These are phyloP conservation scores for Chrysochloris asiatica DNA, from an alignment of 2,113 vertebrate genomes.

Conservation along the genomic window DNA sequence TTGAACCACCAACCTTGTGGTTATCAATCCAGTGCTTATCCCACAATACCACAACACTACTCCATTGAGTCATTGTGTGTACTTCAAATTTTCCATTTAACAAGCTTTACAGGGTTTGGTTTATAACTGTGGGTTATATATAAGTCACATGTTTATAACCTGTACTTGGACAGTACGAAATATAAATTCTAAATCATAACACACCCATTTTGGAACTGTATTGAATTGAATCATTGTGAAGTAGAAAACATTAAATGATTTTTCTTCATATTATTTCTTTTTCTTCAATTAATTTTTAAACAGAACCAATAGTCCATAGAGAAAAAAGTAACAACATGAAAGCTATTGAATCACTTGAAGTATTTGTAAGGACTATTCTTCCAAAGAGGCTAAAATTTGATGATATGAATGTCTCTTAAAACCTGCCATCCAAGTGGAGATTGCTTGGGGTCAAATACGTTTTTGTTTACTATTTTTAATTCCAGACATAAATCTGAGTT, in stretches of 20 bases:
- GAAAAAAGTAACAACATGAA: slow-evolving; percentile 8
- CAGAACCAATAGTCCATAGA: not conserved
- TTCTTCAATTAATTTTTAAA: slow-evolving; percentile 19
- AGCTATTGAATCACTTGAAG: slow-evolving; percentile 16
- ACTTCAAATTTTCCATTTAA: too few relatives aligned
- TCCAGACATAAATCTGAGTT: not conserved
- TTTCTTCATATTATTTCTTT: slow-evolving; percentile 3
- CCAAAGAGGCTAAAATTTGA: not conserved
- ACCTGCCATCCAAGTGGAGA: not conserved
- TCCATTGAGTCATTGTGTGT: too few relatives aligned
- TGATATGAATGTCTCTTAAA: not conserved
- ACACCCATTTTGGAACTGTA: not conserved
- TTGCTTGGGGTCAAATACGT: not conserved
- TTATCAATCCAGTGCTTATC: too few relatives aligned
- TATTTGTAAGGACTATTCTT: not conserved
- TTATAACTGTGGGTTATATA: too few relatives aligned
- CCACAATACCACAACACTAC: too few relatives aligned
- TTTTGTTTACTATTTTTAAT: slow-evolving; percentile 21
- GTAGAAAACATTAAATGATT: not conserved
- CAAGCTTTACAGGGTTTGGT: too few relatives aligned
- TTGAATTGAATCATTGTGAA: not conserved
- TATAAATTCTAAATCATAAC: not conserved
- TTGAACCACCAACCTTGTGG: too few relatives aligned
- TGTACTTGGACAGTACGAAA: not conserved
- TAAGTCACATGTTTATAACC: too few relatives aligned